Conservation (phyloP, 2,113 vertebrate species). For the Macrotus californicus region DNA sequence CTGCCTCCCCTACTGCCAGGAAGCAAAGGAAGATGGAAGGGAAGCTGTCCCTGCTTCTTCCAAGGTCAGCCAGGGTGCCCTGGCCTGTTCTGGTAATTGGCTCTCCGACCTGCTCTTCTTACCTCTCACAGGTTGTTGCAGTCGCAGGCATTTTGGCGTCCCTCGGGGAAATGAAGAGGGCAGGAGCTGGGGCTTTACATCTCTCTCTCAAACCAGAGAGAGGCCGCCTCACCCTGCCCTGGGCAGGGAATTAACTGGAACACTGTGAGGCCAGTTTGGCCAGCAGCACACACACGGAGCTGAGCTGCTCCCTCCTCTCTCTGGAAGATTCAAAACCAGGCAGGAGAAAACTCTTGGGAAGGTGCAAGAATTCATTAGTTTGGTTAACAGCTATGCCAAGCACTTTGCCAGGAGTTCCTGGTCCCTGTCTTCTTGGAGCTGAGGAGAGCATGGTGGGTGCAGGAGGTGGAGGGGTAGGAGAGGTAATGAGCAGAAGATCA, state of each 20-base stretch:
- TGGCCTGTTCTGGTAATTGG: conserved; percentile 38
- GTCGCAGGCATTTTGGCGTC: neutral
- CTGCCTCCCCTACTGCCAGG: neutral
- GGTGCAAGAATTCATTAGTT: neutral
- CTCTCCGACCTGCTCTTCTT: neutral
- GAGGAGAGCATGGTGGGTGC: neutral
- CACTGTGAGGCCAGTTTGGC: neutral
- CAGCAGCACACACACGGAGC: neutral
- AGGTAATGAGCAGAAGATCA: neutral
- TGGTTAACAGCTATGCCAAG: neutral
- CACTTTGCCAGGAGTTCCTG: neutral
- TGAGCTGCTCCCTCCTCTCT: neutral
- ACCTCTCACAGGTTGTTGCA: neutral
- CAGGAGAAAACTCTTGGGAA: neutral
- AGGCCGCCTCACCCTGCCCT: neutral
- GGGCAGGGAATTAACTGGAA: neutral
- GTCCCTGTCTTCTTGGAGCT: neutral
- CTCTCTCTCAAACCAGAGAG: neutral
- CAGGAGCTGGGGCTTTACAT: neutral
- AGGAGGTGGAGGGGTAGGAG: neutral
- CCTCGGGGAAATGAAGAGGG: neutral
- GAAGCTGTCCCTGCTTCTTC: neutral
- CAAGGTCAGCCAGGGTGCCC: conserved; percentile 39
- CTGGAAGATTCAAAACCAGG: neutral
- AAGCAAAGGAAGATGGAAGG: conserved; percentile 46